Evolutionary conservation across 2,888 invertebrate species (phyloP), one percentile per base, ranked within the genome.

Genomic region (Microctonus brassicae): DNA sequence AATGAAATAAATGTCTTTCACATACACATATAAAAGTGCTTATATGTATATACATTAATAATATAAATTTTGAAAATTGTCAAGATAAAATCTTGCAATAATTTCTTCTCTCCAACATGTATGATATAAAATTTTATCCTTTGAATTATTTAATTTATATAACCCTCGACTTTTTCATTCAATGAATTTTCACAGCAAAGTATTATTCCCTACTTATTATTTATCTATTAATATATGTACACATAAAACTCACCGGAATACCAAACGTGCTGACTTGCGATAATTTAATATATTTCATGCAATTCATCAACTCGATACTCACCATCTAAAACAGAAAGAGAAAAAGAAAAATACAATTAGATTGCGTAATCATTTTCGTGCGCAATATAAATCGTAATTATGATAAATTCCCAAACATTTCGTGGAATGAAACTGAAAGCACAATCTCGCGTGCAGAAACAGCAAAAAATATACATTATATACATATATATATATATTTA

Each of bases 291-390:
- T 62, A 62, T 39, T 39, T 39, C 26, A 62, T 9, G 2, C 47
- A 47, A 63, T 63, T 52, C 20, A 63, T 63, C 39, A 42, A 20
- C 55, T 53, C n/a, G 29, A 65, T 75, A 80, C 82, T 82, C 80
- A 82, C 82, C 82, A 81, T 76, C 80, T 82, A 80, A 70, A 82
- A 82, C 80, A 57, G 76, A 66, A 34, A 66, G 24, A 55, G 11
- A 29, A 29, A 29, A 29, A 57, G 24, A 57, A 58, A 22, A 55
- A 20, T 39, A 34, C 24, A 39, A 34, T 62, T 62, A 62, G 58
- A 58, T 20, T 58, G 33, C 33, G 26, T 58, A 17, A 62, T 62
- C 24, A 62, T 62, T 62, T 39, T 24, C 24, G 24, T 36, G n/a
- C 39, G 42, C n/a, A 39, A 62, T 39, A 68, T 62, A 70, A 70